Evolutionary conservation across 2,113 vertebrate genomes (phyloP).

Genomic region (Aegithalos caudatus): DNA sequence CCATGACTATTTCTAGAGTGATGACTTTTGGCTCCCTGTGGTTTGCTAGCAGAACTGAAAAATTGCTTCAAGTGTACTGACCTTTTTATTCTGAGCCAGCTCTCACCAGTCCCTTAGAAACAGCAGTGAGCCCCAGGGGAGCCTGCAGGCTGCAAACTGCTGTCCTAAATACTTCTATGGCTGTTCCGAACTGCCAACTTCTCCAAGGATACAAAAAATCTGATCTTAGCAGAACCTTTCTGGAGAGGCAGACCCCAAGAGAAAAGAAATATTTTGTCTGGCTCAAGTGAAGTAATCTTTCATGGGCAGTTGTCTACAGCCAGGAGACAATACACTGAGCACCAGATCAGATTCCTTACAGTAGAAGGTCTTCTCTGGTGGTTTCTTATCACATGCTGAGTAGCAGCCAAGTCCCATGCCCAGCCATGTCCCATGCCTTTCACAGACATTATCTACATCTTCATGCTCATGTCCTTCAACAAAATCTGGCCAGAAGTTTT

Average conservation of each 20-base stretch:
- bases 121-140: background rate
- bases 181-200: background rate
- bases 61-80: background rate
- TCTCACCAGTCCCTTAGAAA: background rate
- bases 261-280: background rate
- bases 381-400: background rate
- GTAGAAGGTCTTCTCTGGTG: background rate
- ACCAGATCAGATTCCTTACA: background rate
- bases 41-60: constrained; percentile 1
- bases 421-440: background rate
- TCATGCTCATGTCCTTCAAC: background rate
- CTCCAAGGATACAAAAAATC: background rate
- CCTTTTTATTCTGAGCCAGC: constrained; percentile 17
- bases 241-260: background rate
- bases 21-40: background rate
- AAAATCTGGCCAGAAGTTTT: background rate
- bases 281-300: background rate
- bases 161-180: background rate
- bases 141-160: background rate
- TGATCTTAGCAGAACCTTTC: background rate
- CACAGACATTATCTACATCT: background rate
- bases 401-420: background rate
- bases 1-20: background rate
- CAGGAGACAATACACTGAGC: background rate
- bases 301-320: background rate